Base-by-base conservation (phyloP, 2,113 vertebrate genomes). In the Sigmodon hispidus region DNA sequence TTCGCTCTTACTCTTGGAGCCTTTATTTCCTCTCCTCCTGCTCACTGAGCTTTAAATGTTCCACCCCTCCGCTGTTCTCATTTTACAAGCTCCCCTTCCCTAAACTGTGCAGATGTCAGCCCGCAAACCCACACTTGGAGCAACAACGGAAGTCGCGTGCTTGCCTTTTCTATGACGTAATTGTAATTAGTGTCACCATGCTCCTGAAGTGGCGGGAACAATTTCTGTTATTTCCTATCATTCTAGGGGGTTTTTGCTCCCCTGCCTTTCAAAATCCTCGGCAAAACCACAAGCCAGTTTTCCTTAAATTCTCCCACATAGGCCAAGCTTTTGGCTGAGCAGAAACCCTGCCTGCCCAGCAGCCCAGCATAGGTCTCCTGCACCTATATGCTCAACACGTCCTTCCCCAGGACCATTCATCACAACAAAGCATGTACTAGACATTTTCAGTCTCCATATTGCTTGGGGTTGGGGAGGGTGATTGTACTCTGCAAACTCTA, bases 161-260 rank as follows among this genome's bases (percentile, higher is more conserved):
- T 94, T 90, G 57, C 88, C 52, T 69, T 95, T 87, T 85, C 57
- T 92, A 5, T 26, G 36, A 73, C 81, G 52, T 93, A 84, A 76
- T 85, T 77, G 75, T 70, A 79, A 75, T 91, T 50, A 69, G 57
- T 3, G 69, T 69, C 72, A 26, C 21, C n/a, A 48, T 69, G 79
- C 36, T 90, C 45, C 52, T 45, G 8, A 61, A 90, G 12, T 5
- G 75, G 63, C 75, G 77, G 59, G 81, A 83, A 48, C 76, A 52
- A 84, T 61, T 57, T 61, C 31, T 40, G 43, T 59, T 9, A 76
- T 57, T 89, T 87, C 63, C 50, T 81, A 73, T 86, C 21, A 48
- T 50, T 26, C 24, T 77, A 61, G 43, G 26, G 21, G 26, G 21
- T 9, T 95, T 92, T 65, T 91, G 1, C 26, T 26, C 21, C 36